phyloP scores from a whole-genome alignment of 30 jellyfish, hydroid and myxozoan species.

The Sanderia malayensis region DNA sequence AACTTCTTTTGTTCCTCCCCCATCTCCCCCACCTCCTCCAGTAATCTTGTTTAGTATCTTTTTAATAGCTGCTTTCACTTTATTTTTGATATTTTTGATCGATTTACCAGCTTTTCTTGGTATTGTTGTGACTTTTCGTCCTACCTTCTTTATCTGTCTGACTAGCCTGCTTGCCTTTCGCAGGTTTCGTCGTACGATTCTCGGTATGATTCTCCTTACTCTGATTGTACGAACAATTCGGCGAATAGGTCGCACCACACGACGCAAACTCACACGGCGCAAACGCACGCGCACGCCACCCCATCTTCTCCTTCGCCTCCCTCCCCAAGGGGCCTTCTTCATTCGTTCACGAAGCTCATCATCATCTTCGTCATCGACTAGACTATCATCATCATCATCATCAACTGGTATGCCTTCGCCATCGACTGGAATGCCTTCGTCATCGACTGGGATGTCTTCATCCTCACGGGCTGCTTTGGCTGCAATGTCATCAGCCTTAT shows the following conservation, averaged over 20 bases:
- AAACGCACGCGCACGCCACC: conserved; percentile 1
- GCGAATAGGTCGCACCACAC: not conserved
- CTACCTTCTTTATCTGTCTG: conserved; percentile 9
- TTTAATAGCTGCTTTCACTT: conserved; percentile 16
- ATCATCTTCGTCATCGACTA: not conserved
- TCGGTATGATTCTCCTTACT: conserved; percentile 2
- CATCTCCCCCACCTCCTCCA: no score
- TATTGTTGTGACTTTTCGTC: not conserved
- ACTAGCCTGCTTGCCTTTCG: conserved; percentile 20
- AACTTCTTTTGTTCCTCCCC: no score
- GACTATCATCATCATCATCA: not conserved
- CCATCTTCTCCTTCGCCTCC: conserved; percentile 6
- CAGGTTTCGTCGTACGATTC: conserved; percentile 13
- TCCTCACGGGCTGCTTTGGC: no score
- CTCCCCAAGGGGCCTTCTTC: not conserved
- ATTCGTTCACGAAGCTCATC: not conserved
- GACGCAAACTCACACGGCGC: no score
- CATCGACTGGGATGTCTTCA: not conserved
- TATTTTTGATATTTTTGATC: conserved; percentile 4
- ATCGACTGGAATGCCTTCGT: not conserved
- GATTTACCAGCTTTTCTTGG: conserved; percentile 19
- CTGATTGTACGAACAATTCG: not conserved
- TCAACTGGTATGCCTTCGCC: not conserved
- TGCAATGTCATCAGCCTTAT: no score
- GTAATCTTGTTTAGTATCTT: conserved; percentile 16